A percentile compares a stretch with the other conserved stretches of the same genome.
Evolutionary conservation across 2,888 invertebrate genomes (phyloP).

Genomic region (Allophyes oxyacanthae): DNA sequence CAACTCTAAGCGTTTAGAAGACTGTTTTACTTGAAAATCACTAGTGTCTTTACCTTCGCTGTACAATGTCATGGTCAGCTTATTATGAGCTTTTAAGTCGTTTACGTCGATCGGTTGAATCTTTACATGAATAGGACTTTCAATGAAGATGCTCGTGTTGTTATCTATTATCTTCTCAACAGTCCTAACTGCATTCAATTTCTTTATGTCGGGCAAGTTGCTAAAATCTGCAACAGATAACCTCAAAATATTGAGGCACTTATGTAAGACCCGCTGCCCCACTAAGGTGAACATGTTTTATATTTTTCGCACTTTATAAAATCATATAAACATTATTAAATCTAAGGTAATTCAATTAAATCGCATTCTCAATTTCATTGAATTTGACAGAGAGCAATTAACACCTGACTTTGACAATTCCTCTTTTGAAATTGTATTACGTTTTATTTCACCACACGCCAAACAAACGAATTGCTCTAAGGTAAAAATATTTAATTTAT

Average conservation of each 20-base stretch:
- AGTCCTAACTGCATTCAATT: conserved; percentile 82
- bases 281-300: conserved; percentile 78
- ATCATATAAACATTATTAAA: conserved; percentile 64
- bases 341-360: conserved; percentile 64
- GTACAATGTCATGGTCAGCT: conserved; percentile 83
- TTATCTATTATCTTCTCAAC: conserved; percentile 85
- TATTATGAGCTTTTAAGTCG: conserved; percentile 81
- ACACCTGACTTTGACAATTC: conserved; percentile 77
- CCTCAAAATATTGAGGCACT: conserved; percentile 87
- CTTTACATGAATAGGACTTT: conserved; percentile 87
- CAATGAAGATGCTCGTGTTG: conserved; percentile 84
- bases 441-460: conserved; percentile 13
- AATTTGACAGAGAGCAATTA: conserved; percentile 62
- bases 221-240: conserved; percentile 82
- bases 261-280: conserved; percentile 80
- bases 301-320: conserved; percentile 42
- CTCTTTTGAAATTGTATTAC: conserved; percentile 59
- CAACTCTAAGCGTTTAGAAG: conserved; percentile 82
- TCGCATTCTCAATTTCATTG: conserved; percentile 57
- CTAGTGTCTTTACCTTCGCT: conserved; percentile 81
- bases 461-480: too few species aligned
- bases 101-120: conserved; percentile 85
- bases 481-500: too few species aligned
- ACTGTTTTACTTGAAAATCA: conserved; percentile 86
- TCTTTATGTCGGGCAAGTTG: conserved; percentile 82